Conservation (phyloP, 1,140 invertebrate genomes). For the Bombus haemorrhoidalis region DNA sequence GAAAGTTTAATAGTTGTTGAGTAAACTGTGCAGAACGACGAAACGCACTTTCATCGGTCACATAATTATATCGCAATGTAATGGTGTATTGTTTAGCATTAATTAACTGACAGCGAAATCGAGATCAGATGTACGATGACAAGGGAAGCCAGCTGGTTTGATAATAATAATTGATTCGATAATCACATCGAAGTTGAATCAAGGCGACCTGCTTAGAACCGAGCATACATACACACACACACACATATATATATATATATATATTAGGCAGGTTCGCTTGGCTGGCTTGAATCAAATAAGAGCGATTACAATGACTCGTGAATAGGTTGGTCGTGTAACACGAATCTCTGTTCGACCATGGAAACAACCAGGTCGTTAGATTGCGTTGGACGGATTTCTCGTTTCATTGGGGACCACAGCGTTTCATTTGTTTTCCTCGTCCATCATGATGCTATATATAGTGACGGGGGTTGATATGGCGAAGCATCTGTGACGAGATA, state of each 20-base stretch:
- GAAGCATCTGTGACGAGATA: slow-evolving; percentile 14
- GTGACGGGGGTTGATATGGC: not conserved
- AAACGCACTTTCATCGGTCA: not conserved
- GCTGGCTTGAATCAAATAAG: not conserved
- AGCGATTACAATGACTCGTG: slow-evolving; percentile 31
- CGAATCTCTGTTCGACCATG: not conserved
- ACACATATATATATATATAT: too few species aligned
- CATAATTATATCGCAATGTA: slow-evolving; percentile 2
- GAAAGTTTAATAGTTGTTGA: not conserved
- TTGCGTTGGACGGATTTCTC: not conserved
- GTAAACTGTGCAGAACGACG: not conserved
- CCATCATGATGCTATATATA: not conserved
- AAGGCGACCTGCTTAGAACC: not conserved
- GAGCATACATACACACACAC: too few species aligned
- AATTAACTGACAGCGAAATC: slow-evolving; percentile 44
- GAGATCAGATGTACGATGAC: slow-evolving; percentile 27
- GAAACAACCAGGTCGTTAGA: slow-evolving; percentile 33
- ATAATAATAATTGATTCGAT: slow-evolving; percentile 50
- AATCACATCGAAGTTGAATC: slow-evolving; percentile 30
- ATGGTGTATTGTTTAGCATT: slow-evolving; percentile 40
- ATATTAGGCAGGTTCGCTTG: slow-evolving; percentile 17
- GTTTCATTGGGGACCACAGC: not conserved
- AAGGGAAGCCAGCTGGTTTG: slow-evolving; percentile 14
- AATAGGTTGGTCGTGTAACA: not conserved
- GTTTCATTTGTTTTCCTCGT: slow-evolving; percentile 10